Conservation (phyloP, 1,140 invertebrate genomes). For the Cyrtorhinus lividipennis region DNA sequence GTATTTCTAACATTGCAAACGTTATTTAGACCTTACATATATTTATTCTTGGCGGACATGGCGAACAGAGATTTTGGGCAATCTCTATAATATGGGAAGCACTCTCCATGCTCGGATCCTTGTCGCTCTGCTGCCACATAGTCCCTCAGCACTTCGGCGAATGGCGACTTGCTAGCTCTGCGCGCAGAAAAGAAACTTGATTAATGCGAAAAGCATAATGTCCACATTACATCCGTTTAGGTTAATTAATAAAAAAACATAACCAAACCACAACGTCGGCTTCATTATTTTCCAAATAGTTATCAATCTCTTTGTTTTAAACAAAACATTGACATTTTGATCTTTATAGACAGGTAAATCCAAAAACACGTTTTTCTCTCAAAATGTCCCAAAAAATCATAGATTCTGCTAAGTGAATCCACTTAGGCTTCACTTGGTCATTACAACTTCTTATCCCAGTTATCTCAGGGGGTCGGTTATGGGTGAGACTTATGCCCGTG, state of each 20-base stretch:
- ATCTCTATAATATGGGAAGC: constrained; percentile 65
- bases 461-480: no score
- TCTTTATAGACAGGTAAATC: no score
- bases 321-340: no score
- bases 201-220: background rate
- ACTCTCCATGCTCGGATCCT: constrained; percentile 59
- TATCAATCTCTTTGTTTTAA: no score
- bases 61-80: constrained; percentile 69
- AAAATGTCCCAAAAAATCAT: no score
- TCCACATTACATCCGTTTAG: background rate
- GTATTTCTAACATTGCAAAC: background rate
- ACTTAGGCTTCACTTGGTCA: no score
- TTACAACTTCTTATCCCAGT: no score
- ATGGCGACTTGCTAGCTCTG: constrained; percentile 67
- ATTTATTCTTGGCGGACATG: constrained; percentile 30
- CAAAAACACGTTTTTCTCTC: no score
- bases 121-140: constrained; percentile 63
- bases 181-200: constrained; percentile 23
- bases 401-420: no score
- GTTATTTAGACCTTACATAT: constrained; percentile 17
- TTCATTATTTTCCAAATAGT: no score
- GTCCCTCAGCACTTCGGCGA: constrained; percentile 48
- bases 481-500: no score
- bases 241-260: background rate
- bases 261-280: background rate